Conservation (phyloP, 2,113 vertebrate genomes). For the Callospermophilus lateralis region DNA sequence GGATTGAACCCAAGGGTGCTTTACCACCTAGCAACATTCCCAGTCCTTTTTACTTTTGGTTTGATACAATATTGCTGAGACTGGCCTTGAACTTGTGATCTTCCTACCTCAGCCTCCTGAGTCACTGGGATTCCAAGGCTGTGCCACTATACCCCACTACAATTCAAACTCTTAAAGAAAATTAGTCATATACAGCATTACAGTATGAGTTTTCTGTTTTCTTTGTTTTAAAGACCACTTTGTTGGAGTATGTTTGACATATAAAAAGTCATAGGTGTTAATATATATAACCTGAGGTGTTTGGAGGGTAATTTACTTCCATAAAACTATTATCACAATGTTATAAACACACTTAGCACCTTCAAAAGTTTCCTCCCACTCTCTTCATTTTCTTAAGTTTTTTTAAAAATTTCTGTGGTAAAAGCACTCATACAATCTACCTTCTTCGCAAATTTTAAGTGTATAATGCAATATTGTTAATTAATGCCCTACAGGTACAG, state of each 20-base stretch:
- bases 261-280: background rate
- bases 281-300: background rate
- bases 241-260: background rate
- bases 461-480: background rate
- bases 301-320: background rate
- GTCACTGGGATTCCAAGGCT: no score
- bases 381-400: background rate
- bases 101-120: no score
- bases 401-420: background rate
- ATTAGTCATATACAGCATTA: background rate
- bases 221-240: background rate
- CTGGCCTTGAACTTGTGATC: no score
- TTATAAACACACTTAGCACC: background rate
- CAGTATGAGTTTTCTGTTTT: background rate
- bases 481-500: background rate
- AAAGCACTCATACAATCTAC: background rate
- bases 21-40: no score
- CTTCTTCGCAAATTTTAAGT: background rate
- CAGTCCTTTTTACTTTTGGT: no score
- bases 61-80: no score
- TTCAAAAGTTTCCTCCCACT: background rate
- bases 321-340: background rate
- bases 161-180: background rate
- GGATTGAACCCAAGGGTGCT: no score
- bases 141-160: no score